A percentile compares a stretch with the other conserved stretches of the same genome.
phyloP scores from a whole-genome alignment of 1,140 invertebrate genomes.

The Anoplophora glabripennis region DNA sequence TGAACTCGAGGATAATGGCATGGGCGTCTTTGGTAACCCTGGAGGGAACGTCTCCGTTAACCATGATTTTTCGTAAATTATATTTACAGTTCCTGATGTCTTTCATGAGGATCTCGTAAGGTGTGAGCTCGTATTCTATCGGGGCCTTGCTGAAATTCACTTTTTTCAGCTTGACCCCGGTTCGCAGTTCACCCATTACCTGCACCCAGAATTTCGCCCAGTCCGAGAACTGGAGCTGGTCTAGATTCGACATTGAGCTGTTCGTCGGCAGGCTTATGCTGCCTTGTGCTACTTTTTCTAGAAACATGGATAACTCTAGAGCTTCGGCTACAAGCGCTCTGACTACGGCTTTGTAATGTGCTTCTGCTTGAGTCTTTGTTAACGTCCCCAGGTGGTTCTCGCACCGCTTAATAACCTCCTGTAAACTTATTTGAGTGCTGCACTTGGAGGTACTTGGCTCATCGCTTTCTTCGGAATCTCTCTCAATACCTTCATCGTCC shows the following conservation, averaged over 20 bases:
- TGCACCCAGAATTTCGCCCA: conserved; percentile 97
- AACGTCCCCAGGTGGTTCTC: conserved; percentile 59
- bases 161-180: conserved; percentile 88
- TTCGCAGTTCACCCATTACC: conserved; percentile 81
- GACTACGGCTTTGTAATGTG: conserved; percentile 89
- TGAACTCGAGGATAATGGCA: conserved; percentile 93
- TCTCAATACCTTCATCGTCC: conserved; percentile 87
- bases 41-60: conserved; percentile 79
- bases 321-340: conserved; percentile 87
- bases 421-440: conserved; percentile 34
- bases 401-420: conserved; percentile 52
- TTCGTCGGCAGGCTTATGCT: conserved; percentile 57
- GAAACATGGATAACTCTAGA: conserved; percentile 82
- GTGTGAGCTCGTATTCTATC: conserved; percentile 92
- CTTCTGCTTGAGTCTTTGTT: conserved; percentile 58
- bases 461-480: conserved; percentile 77
- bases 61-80: conserved; percentile 75
- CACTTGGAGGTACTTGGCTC: conserved; percentile 41
- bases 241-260: conserved; percentile 60
- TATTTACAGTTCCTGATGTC: conserved; percentile 88
- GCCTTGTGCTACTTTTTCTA: conserved; percentile 74
- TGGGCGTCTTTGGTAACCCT: conserved; percentile 91
- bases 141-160: conserved; percentile 68
- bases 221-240: conserved; percentile 78
- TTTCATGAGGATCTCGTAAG: conserved; percentile 96